These are phyloP conservation scores for Miniopterus natalensis DNA, from an alignment of 2,113 vertebrate genomes.

Conservation along the genomic window DNA sequence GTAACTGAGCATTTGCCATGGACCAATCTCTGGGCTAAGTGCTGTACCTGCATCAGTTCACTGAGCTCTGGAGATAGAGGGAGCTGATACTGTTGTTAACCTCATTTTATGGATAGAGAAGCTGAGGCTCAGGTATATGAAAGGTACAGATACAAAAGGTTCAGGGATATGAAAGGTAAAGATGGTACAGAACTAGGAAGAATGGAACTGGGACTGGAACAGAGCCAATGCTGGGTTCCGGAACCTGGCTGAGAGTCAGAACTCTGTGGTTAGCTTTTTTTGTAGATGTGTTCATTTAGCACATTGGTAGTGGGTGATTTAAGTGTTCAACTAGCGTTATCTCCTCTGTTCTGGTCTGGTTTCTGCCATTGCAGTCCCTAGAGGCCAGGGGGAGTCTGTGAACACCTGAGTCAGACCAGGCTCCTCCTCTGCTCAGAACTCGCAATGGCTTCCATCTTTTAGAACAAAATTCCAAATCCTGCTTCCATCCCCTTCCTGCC, in stretches of 20 bases:
- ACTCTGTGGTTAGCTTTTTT: background rate
- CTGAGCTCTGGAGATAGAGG: background rate
- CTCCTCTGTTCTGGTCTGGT: background rate
- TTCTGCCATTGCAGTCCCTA: background rate
- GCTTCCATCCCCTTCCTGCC: background rate
- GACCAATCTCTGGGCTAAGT: background rate
- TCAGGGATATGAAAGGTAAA: background rate
- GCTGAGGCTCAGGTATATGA: background rate
- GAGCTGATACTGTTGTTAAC: background rate
- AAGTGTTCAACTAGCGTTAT: no score
- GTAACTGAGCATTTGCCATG: background rate
- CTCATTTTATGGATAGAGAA: background rate
- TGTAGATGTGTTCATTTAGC: background rate
- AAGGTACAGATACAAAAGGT: background rate
- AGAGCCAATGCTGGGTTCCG: background rate
- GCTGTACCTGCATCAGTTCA: background rate
- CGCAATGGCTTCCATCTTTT: background rate
- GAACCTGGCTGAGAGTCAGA: background rate
- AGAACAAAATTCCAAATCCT: background rate
- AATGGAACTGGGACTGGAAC: background rate
- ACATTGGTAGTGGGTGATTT: no score
- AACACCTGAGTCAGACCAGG: background rate
- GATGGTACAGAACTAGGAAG: background rate
- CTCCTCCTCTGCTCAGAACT: background rate
- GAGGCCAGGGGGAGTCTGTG: background rate